phyloP scores from a whole-genome alignment of 2,113 vertebrate species.

The Cnemophilus loriae region DNA sequence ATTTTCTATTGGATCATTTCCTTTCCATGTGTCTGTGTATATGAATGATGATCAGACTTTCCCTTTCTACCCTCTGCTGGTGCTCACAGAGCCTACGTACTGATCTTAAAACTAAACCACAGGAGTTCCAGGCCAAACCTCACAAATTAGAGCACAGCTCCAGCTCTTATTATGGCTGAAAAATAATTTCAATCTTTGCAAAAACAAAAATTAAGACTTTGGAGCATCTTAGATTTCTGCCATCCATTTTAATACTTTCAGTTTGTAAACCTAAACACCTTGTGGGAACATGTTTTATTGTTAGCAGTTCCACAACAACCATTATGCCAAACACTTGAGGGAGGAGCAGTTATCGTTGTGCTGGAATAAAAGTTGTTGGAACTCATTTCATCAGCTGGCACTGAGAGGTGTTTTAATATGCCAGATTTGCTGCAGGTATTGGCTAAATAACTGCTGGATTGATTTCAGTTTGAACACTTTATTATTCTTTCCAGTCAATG shows the following conservation, averaged over 20 bases:
- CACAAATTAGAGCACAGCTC: not conserved
- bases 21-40: not conserved
- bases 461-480: slow-evolving; percentile 32
- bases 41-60: not conserved
- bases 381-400: slow-evolving; percentile 54
- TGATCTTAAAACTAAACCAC: not conserved
- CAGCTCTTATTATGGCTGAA: not conserved
- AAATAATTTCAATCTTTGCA: not conserved
- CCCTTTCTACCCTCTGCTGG: not conserved
- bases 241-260: slow-evolving; percentile 5
- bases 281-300: slow-evolving; percentile 16
- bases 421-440: slow-evolving; percentile 62
- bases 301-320: not conserved
- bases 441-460: slow-evolving; percentile 39
- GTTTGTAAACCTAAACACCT: slow-evolving; percentile 16
- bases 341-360: not conserved
- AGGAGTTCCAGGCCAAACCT: not conserved
- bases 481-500: slow-evolving; percentile 23
- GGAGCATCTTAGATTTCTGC: not conserved
- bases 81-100: not conserved
- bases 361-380: slow-evolving; percentile 19
- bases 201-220: not conserved
- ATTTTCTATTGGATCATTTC: not conserved
- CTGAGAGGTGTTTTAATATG: slow-evolving; percentile 1
- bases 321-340: slow-evolving; percentile 11